These are phyloP conservation scores for Gadus macrocephalus DNA, from an alignment of 2,113 vertebrate species.

Conservation along the genomic window DNA sequence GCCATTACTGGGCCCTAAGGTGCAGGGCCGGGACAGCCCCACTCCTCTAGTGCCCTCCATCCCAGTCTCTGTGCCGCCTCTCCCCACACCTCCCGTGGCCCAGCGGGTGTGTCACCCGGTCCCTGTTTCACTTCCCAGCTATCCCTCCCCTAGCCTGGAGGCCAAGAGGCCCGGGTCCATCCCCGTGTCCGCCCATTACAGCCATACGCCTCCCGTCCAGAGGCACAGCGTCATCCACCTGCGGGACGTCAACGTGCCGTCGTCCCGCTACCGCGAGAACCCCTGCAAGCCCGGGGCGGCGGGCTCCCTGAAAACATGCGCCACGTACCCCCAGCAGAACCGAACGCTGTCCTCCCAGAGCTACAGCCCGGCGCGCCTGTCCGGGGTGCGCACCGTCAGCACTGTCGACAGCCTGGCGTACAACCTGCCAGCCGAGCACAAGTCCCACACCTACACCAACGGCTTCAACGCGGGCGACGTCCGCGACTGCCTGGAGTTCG, in stretches of 20 bases:
- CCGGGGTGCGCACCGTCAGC: conserved; percentile 83
- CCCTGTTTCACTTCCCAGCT: conserved; percentile 26
- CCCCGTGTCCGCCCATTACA: conserved; percentile 87
- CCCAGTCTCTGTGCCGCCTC: conserved; percentile 49
- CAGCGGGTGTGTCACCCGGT: conserved; percentile 48
- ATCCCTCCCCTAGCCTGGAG: conserved; percentile 76
- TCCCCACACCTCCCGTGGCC: conserved; percentile 47
- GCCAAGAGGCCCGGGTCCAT: conserved; percentile 78
- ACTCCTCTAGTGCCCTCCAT: conserved; percentile 58
- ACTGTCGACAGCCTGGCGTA: conserved; percentile 81
- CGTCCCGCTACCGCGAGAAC: conserved; percentile 84
- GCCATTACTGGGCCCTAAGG: conserved; percentile 74
- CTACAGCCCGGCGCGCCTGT: conserved; percentile 88
- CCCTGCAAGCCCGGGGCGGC: conserved; percentile 83
- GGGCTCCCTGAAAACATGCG: conserved; percentile 89
- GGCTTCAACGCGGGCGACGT: conserved; percentile 82
- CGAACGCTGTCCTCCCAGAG: conserved; percentile 93
- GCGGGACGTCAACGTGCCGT: conserved; percentile 84
- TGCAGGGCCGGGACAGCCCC: conserved; percentile 84
- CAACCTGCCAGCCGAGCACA: conserved; percentile 84
- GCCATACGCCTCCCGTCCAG: conserved; percentile 89
- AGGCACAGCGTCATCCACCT: conserved; percentile 94
- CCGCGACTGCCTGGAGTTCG: conserved; percentile 88
- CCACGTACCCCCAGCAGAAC: conserved; percentile 98
- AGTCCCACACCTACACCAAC: conserved; percentile 93